phyloP scores from a whole-genome alignment of 2,113 vertebrate species.

The Gavia stellata region DNA sequence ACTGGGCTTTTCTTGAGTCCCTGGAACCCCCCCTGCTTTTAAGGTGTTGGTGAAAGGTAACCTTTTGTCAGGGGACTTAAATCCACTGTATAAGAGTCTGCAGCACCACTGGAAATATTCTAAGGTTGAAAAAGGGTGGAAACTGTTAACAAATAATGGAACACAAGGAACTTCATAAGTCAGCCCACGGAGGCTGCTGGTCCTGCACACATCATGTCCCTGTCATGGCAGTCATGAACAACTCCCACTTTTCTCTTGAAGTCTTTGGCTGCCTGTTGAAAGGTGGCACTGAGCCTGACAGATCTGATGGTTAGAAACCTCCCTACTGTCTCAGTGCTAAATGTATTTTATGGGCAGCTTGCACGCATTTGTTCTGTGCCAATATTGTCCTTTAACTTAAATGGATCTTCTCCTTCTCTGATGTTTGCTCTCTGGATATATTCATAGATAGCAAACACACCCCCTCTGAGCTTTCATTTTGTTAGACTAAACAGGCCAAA shows the following conservation, averaged over 20 bases:
- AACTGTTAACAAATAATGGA: neutral
- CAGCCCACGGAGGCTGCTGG: neutral
- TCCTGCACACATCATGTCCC: neutral
- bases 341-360: neutral
- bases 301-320: neutral
- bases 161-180: neutral
- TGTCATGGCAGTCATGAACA: neutral
- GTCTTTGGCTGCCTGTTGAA: neutral
- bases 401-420: neutral
- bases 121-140: neutral
- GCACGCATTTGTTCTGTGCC: neutral
- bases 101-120: neutral
- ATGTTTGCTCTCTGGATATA: conserved; percentile 1
- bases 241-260: neutral
- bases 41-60: neutral
- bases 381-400: neutral
- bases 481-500: neutral
- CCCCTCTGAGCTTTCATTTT: neutral
- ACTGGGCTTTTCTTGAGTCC: neutral
- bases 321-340: neutral
- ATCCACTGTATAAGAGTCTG: neutral
- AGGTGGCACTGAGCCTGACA: neutral
- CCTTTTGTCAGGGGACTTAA: neutral
- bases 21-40: neutral
- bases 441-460: neutral